phyloP scores from a whole-genome alignment of 2,888 invertebrate genomes.

The Hipparchia semele region DNA sequence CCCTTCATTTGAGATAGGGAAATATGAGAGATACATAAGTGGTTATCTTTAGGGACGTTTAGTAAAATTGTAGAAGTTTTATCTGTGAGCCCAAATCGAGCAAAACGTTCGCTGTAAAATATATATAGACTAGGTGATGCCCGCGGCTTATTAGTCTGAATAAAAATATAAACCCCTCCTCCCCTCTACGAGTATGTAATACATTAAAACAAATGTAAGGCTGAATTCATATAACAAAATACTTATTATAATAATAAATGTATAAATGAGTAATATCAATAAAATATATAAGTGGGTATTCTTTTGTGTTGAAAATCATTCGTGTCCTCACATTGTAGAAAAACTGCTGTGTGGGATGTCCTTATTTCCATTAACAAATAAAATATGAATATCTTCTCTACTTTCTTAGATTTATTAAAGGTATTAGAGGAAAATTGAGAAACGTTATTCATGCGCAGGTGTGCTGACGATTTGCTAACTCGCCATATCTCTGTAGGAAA shows the following conservation, averaged over 20 bases:
- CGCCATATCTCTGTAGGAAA: conserved; percentile 74
- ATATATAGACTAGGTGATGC: too few species aligned
- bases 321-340: background rate
- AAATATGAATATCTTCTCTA: conserved; percentile 68
- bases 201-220: too few species aligned
- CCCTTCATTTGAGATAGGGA: background rate
- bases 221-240: too few species aligned
- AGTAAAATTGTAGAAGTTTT: background rate
- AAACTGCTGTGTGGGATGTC: background rate
- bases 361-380: conserved; percentile 29
- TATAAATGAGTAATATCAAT: too few species aligned
- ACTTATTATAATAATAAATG: too few species aligned
- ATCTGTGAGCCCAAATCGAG: background rate
- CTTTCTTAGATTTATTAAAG: conserved; percentile 73
- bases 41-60: background rate
- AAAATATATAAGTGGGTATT: too few species aligned
- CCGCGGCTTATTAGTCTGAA: too few species aligned
- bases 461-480: conserved; percentile 80
- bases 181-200: too few species aligned
- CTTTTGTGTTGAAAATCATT: background rate
- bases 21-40: background rate
- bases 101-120: background rate
- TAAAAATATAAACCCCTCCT: too few species aligned
- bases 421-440: conserved; percentile 74
- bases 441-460: conserved; percentile 79